Evolutionary conservation across 1,140 invertebrate species (phyloP).

Genomic region (Habropoda laboriosa): DNA sequence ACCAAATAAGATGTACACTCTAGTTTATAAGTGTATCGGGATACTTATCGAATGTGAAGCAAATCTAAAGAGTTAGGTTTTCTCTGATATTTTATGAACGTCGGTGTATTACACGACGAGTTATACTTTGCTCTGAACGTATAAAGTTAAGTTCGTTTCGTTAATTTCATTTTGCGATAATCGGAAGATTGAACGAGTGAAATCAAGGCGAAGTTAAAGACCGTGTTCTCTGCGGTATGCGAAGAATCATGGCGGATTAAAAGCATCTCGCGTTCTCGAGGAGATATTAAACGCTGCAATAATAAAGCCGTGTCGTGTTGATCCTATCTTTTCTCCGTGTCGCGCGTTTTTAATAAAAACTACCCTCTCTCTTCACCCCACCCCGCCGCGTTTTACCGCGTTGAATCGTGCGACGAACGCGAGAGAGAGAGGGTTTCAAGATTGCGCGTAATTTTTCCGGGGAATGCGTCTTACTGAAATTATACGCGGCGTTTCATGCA

Average conservation of each 20-base stretch:
- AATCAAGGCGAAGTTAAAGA: neutral
- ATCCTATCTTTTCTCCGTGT: neutral
- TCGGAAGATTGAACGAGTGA: neutral
- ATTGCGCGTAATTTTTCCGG: constrained; percentile 31
- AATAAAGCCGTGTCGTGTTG: constrained; percentile 23
- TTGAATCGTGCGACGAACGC: neutral
- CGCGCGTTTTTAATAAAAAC: constrained; percentile 21
- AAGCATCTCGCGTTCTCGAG: neutral
- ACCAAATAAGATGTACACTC: neutral
- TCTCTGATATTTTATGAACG: too few species aligned
- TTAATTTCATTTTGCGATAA: neutral
- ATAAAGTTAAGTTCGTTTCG: neutral
- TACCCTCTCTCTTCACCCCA: too few species aligned
- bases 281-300: constrained; percentile 22
- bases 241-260: neutral
- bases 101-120: too few species aligned
- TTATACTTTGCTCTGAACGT: too few species aligned
- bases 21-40: too few species aligned
- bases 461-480: constrained; percentile 25
- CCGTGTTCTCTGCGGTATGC: neutral
- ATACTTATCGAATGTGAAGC: too few species aligned
- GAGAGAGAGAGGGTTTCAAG: neutral
- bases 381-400: neutral
- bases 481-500: constrained; percentile 24
- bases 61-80: too few species aligned